Percentiles rank a stretch among this genome's conserved stretches.
Evolutionary conservation across 2,113 vertebrate genomes (phyloP).

Genomic region (Chamaetylas fuelleborni): DNA sequence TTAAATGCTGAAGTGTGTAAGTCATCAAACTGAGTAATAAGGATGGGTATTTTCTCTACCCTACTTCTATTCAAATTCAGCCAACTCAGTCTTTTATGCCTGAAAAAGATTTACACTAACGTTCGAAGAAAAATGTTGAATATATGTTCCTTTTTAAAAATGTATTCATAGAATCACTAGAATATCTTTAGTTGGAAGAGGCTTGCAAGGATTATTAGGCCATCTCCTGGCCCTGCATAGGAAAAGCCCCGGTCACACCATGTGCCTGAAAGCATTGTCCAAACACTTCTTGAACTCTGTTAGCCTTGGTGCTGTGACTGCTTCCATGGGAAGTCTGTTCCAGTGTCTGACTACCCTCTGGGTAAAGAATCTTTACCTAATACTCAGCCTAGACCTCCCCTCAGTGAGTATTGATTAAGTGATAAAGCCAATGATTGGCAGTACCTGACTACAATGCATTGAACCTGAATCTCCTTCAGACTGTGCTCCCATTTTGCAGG

Average conservation of each 20-base stretch:
- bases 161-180: neutral
- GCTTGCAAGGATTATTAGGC: neutral
- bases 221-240: neutral
- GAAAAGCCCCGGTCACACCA: neutral
- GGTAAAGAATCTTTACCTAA: neutral
- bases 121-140: neutral
- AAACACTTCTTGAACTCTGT: neutral
- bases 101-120: neutral
- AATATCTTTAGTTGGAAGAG: neutral
- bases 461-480: neutral
- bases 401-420: neutral
- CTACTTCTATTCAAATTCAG: neutral
- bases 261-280: neutral
- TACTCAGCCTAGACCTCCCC: neutral
- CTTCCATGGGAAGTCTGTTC: neutral
- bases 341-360: neutral
- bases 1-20: neutral
- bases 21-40: neutral
- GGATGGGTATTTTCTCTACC: neutral
- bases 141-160: neutral
- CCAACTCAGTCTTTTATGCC: neutral
- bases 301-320: neutral
- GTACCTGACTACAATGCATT: neutral
- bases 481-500: neutral
- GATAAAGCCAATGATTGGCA: neutral